phyloP scores from a whole-genome alignment of 2,888 invertebrate genomes.

The Cephus pygmeus region DNA sequence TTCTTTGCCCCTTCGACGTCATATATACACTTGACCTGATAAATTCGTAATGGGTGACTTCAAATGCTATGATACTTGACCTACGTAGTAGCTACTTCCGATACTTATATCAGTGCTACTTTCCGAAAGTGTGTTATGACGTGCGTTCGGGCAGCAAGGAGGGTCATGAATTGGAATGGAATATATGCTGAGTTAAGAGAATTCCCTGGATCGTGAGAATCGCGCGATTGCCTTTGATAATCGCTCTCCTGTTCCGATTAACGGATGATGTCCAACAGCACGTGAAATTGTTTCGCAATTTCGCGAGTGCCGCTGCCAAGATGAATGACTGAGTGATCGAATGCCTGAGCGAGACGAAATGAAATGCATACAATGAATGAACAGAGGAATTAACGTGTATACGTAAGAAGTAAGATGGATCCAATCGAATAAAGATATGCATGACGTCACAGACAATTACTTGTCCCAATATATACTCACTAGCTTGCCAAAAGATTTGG shows the following conservation, averaged over 20 bases:
- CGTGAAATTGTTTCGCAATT: constrained; percentile 26
- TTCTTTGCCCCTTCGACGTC: background rate
- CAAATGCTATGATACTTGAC: background rate
- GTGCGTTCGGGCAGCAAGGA: no score
- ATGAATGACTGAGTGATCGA: background rate
- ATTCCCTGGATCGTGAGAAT: background rate
- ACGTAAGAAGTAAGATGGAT: background rate
- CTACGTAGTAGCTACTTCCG: background rate
- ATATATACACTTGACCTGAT: background rate
- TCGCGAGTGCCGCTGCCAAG: background rate
- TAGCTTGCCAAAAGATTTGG: constrained; percentile 71
- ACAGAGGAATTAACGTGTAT: background rate
- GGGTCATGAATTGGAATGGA: background rate
- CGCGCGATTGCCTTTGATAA: background rate
- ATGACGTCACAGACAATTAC: constrained; percentile 5
- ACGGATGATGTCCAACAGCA: constrained; percentile 9
- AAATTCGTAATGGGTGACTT: background rate
- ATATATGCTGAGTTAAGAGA: background rate
- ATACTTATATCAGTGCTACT: background rate
- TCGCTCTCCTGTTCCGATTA: background rate
- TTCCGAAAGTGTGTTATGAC: background rate
- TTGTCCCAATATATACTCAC: constrained; percentile 52
- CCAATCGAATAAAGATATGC: background rate
- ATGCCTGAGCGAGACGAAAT: background rate
- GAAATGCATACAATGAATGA: background rate